phyloP scores from a whole-genome alignment of 2,888 invertebrate genomes.

The Drosophila histrio region DNA sequence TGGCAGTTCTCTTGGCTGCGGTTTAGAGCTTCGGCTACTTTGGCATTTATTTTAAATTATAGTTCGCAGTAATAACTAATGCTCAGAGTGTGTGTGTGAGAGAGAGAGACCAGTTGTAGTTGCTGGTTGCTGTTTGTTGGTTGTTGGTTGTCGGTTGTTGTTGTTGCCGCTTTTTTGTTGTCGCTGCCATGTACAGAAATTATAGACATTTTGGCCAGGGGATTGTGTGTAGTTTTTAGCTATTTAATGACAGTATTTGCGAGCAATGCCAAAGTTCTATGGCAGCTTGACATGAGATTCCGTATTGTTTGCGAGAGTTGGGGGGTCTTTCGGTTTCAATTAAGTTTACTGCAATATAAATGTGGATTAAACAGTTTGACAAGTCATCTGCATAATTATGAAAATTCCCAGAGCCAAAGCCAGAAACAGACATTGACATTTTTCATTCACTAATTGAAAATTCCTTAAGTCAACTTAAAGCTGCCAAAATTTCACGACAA shows the following conservation, averaged over 20 bases:
- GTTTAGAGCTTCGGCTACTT: slow-evolving; percentile 74
- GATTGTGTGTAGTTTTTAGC: slow-evolving; percentile 52
- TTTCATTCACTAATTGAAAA: slow-evolving; percentile 69
- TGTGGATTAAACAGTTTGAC: slow-evolving; percentile 61
- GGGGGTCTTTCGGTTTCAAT: slow-evolving; percentile 45
- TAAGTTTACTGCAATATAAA: slow-evolving; percentile 57
- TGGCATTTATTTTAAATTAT: slow-evolving; percentile 78
- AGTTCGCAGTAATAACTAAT: slow-evolving; percentile 76
- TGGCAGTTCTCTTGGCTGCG: slow-evolving; percentile 55
- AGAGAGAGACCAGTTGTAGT: slow-evolving; percentile 12
- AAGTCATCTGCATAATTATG: slow-evolving; percentile 68
- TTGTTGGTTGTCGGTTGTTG: slow-evolving; percentile 15
- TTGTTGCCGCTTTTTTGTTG: slow-evolving; percentile 23
- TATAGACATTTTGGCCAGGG: slow-evolving; percentile 58
- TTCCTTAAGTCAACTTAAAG: slow-evolving; percentile 57
- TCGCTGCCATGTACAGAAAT: slow-evolving; percentile 64
- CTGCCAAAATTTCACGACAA: slow-evolving; percentile 35
- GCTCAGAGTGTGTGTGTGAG: slow-evolving; percentile 49
- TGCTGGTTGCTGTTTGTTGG: slow-evolving; percentile 20
- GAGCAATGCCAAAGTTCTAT: slow-evolving; percentile 39
- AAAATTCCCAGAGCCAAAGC: slow-evolving; percentile 50
- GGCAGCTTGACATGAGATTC: slow-evolving; percentile 47
- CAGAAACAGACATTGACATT: slow-evolving; percentile 53
- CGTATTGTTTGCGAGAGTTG: not conserved
- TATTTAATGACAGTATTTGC: slow-evolving; percentile 54